Evolutionary conservation across 2,888 invertebrate species (phyloP), one percentile per base, ranked within the genome.

Genomic region (Miltochrista miniata): DNA sequence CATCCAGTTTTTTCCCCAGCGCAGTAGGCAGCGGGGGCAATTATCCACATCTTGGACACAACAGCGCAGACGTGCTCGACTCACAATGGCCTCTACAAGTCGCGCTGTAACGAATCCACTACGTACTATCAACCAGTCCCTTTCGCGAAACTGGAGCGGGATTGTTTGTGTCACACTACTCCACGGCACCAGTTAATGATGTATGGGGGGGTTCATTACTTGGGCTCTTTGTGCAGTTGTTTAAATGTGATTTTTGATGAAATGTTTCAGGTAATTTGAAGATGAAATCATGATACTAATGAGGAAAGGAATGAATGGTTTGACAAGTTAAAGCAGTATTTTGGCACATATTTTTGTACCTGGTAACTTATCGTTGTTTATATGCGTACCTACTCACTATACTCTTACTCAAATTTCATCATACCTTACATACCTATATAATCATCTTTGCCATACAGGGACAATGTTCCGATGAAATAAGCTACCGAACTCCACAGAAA

Each of bases 41-140:
- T 91, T 91, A 90, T 83, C 85, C 82, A 82, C 83, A 85, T 86
- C 89, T 89, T 85, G 90, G 90, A 90, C 90, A 88, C 87, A 87
- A 88, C 87, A 78, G 85, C 82, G 83, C 85, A 85, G 86, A 85
- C 87, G 87, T 85, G 76, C 87, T 89, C 83, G 73, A 85, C 70
- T 83, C 90, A 90, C 90, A 90, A 90, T 90, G 81, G 87, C 74
- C 68, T 72, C 77, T 90, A 85, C 84, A 88, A 83, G 79, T 79
- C 78, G 75, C 83, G 81, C 84, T 83, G 87, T 90, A 90, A 90
- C 90, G 90, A 90, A 88, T 88, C 85, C 87, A 85, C 87, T 84
- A 85, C 70, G 79, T 81, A 82, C 83, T 83, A 84, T 84, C 86
- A 85, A 78, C 81, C 67, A 59, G 79, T 82, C 83, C 83, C 85